A percentile compares a stretch with the other conserved stretches of the same genome.
These are phyloP conservation scores for Plagiodera versicolora DNA, from an alignment of 2,888 invertebrate genomes.

Conservation along the genomic window DNA sequence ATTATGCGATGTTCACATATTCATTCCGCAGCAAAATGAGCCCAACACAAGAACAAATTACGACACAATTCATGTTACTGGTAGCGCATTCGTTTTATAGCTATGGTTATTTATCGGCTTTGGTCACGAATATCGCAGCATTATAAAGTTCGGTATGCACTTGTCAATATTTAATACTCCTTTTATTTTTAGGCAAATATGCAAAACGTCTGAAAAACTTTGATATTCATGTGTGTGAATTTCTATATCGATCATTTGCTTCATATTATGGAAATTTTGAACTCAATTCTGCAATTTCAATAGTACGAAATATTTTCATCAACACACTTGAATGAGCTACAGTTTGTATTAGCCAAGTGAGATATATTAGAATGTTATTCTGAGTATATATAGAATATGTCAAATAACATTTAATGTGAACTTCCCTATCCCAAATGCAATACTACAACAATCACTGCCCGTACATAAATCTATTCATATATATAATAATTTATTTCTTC, in stretches of 20 bases:
- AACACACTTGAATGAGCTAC: too few species aligned
- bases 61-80: constrained; percentile 5
- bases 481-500: too few species aligned
- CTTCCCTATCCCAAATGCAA: too few species aligned
- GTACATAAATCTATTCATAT: too few species aligned
- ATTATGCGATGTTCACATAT: not conserved
- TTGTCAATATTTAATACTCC: constrained; percentile 26
- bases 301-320: too few species aligned
- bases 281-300: too few species aligned
- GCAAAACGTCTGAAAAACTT: constrained; percentile 24
- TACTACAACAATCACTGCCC: too few species aligned
- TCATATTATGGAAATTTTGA: too few species aligned
- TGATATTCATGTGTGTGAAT: constrained; percentile 26
- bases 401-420: too few species aligned
- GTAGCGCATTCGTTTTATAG: constrained; percentile 6
- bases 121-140: constrained; percentile 14
- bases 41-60: not conserved
- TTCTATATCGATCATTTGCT: constrained; percentile 38
- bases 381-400: too few species aligned
- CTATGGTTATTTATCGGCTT: constrained; percentile 13
- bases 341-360: too few species aligned
- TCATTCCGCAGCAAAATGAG: not conserved
- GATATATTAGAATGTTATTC: too few species aligned
- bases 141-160: constrained; percentile 20
- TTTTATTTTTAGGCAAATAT: constrained; percentile 25